Conservation (phyloP, 2,888 invertebrate species). For the Anoplius nigerrimus region DNA sequence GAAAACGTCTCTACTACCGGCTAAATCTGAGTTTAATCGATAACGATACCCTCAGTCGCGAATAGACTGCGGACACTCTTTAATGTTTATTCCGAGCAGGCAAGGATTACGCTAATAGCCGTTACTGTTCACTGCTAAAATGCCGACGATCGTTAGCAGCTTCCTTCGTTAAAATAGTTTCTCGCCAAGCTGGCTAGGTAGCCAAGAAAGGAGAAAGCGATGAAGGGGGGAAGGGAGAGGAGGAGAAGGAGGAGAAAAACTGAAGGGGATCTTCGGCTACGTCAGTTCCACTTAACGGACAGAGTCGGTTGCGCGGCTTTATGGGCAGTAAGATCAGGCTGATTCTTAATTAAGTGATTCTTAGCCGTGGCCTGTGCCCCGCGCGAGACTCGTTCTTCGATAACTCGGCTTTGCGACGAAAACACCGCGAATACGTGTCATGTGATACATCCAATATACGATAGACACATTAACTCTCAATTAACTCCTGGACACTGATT, state of each 20-base stretch:
- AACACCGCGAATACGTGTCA: not conserved
- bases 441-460: constrained; percentile 8
- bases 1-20: too few species aligned
- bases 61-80: too few species aligned
- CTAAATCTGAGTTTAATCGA: too few species aligned
- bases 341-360: constrained; percentile 56
- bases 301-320: constrained; percentile 33
- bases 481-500: constrained; percentile 16
- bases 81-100: too few species aligned
- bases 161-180: too few species aligned
- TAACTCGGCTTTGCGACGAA: constrained; percentile 44
- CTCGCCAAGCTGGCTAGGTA: too few species aligned
- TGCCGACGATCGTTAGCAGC: not conserved
- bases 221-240: too few species aligned
- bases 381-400: constrained; percentile 31
- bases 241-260: too few species aligned
- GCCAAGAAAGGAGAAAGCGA: too few species aligned
- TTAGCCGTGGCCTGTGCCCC: constrained; percentile 40
- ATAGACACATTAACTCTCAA: constrained; percentile 26
- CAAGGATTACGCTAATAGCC: too few species aligned
- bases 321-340: constrained; percentile 42
- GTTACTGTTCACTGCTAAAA: not conserved
- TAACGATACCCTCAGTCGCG: too few species aligned
- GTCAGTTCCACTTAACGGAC: not conserved
- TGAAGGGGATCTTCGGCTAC: not conserved